phyloP scores from a whole-genome alignment of 2,888 invertebrate genomes.

The Eupithecia dodoneata region DNA sequence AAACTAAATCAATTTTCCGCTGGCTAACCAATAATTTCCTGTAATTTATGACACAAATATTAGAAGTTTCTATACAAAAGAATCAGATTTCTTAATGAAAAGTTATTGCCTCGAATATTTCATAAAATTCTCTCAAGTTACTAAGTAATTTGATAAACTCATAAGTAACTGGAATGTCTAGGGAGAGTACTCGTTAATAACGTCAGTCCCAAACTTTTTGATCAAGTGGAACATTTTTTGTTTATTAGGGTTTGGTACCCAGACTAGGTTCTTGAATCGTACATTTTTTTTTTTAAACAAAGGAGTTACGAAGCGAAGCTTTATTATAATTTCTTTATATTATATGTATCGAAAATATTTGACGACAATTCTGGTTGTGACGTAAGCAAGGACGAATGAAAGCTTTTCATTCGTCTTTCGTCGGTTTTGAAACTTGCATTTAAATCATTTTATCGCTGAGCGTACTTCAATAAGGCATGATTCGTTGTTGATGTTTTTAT shows the following conservation, averaged over 20 bases:
- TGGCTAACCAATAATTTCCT: conserved; percentile 35
- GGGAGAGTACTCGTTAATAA: conserved; percentile 10
- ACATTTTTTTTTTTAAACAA: background rate
- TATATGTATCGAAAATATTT: too few species aligned
- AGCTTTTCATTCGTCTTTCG: background rate
- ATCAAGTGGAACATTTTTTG: conserved; percentile 12
- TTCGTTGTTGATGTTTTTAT: too few species aligned
- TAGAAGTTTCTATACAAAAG: conserved; percentile 27
- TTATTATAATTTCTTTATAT: too few species aligned
- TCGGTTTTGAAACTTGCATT: background rate
- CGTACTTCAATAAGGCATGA: too few species aligned
- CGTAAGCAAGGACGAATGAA: too few species aligned
- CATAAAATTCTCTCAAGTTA: conserved; percentile 21
- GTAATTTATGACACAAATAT: conserved; percentile 40
- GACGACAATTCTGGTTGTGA: background rate
- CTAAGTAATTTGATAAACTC: conserved; percentile 21
- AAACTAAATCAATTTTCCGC: conserved; percentile 36
- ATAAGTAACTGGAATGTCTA: conserved; percentile 17
- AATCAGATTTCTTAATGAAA: conserved; percentile 12
- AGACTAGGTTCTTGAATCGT: background rate
- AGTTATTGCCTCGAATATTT: conserved; percentile 16
- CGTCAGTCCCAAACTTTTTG: conserved; percentile 19
- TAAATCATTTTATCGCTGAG: too few species aligned
- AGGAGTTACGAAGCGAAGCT: background rate
- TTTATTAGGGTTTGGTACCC: conserved; percentile 17